Evolutionary conservation across 2,113 vertebrate genomes (phyloP).

Genomic region (Hystrix cristata): DNA sequence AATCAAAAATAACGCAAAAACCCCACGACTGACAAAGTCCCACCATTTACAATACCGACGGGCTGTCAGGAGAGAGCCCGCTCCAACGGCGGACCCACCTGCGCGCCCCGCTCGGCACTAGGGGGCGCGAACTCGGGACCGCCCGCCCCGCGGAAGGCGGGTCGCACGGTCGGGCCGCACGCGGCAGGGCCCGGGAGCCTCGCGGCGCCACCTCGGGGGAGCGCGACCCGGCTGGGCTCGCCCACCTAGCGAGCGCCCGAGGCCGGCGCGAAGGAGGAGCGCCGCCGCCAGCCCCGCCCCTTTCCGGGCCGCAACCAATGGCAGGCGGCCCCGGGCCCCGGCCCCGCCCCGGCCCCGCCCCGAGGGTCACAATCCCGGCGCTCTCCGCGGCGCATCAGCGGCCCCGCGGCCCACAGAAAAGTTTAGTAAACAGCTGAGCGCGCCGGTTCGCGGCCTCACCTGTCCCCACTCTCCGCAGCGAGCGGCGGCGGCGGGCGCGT

Average conservation of each 20-base stretch:
- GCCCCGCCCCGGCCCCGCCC: conserved; percentile 24
- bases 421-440: conserved; percentile 85
- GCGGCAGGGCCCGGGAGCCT: too few relatives aligned
- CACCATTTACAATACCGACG: neutral
- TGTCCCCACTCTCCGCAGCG: conserved; percentile 75
- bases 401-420: conserved; percentile 85
- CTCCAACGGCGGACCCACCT: neutral
- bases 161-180: too few relatives aligned
- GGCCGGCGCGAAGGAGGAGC: neutral
- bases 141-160: neutral
- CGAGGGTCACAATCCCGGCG: conserved; percentile 53
- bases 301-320: neutral
- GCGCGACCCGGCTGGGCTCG: too few relatives aligned
- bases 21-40: neutral
- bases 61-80: neutral
- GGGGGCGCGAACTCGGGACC: neutral
- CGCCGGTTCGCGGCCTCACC: conserved; percentile 75
- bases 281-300: neutral
- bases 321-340: neutral
- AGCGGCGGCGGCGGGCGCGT: conserved; percentile 63
- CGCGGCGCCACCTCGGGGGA: too few relatives aligned
- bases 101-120: neutral
- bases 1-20: neutral
- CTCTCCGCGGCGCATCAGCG: conserved; percentile 79
- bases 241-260: fast-evolving